A percentile compares a stretch with the other conserved stretches of the same genome.
phyloP scores from a whole-genome alignment of 1,140 invertebrate genomes.

The Odontomachus brunneus region DNA sequence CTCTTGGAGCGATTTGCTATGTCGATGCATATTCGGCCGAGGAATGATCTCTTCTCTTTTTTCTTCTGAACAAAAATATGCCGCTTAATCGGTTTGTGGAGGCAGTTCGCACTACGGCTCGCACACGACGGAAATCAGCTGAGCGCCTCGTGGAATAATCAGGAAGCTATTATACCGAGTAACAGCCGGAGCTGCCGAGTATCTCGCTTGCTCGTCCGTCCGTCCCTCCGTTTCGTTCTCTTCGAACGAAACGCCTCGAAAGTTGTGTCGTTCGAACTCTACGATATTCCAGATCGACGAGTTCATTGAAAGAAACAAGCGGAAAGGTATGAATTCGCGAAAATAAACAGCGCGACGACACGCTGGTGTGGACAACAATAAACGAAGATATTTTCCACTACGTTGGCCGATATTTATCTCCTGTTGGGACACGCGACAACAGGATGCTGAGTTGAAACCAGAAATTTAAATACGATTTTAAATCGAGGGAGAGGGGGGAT shows the following conservation, averaged over 20 bases:
- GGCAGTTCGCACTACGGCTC: constrained; percentile 6
- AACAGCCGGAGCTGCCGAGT: constrained; percentile 12
- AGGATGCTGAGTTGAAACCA: neutral
- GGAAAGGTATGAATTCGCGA: neutral
- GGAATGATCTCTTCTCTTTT: too few relatives aligned
- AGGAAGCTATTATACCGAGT: constrained; percentile 44
- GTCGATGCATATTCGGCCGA: too few relatives aligned
- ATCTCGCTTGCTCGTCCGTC: constrained; percentile 14
- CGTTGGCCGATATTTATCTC: constrained; percentile 45
- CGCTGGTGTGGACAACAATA: constrained; percentile 2
- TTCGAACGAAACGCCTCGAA: too few relatives aligned
- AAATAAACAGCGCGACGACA: neutral
- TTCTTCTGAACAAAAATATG: neutral
- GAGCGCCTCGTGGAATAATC: constrained; percentile 45
- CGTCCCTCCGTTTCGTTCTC: neutral
- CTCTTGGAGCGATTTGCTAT: too few relatives aligned
- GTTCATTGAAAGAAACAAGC: neutral
- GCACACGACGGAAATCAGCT: constrained; percentile 33
- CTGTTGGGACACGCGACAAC: neutral
- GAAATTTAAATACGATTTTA: constrained; percentile 20
- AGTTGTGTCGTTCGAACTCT: too few relatives aligned
- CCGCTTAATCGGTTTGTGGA: constrained; percentile 19
- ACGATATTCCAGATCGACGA: neutral
- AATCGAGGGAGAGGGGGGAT: too few relatives aligned
- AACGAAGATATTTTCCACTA: constrained; percentile 35